Base-by-base conservation (phyloP, 2,797 vertebrate species). In the Carapus acus region DNA sequence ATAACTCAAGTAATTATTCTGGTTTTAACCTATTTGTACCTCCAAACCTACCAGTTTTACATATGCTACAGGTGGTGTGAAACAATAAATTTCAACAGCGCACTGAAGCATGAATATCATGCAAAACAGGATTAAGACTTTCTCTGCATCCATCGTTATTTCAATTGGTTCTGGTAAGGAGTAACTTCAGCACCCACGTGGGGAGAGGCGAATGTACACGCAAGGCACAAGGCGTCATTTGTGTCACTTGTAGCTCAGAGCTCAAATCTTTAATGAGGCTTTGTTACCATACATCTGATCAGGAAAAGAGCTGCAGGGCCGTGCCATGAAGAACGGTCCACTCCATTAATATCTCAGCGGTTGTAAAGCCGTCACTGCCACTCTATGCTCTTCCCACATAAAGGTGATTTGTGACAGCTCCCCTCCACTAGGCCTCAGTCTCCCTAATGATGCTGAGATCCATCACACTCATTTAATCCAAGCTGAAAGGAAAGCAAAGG, bases 401-500 rank as follows among this genome's bases (percentile, higher is more conserved):
- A 87, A 84, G 74, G 72, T 85, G 83, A 87, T 86, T 87, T 85
- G 83, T 82, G 80, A 71, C 54, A 57, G 43, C 68, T 67, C 64
- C 79, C 55, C 51, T 69, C 77, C 65, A 54, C 70, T 73, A 68
- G 67, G 45, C 60, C 68, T 81, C 72, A 62, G 72, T 83, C 74
- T 74, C 69, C 40, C 73, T 85, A 81, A 87, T 84, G 81, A 84
- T 70, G 70, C 55, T 17, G 15, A 70, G 76, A 83, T 83, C 79
- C 76, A 82, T 84, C 83, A 80, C 69, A 58, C 77, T 81, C 76
- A 73, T 85, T 80, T 77, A 83, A 84, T 85, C 82, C 79, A 76
- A 58, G 69, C 58, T 79, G 79, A 82, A 82, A 84, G 83, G 74
- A 85, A 84, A 82, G 80, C 79, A 76, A 67, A 77, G 72, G 58